phyloP scores from a whole-genome alignment of 2,797 vertebrate genomes.

The Rhabdomys pumilio region DNA sequence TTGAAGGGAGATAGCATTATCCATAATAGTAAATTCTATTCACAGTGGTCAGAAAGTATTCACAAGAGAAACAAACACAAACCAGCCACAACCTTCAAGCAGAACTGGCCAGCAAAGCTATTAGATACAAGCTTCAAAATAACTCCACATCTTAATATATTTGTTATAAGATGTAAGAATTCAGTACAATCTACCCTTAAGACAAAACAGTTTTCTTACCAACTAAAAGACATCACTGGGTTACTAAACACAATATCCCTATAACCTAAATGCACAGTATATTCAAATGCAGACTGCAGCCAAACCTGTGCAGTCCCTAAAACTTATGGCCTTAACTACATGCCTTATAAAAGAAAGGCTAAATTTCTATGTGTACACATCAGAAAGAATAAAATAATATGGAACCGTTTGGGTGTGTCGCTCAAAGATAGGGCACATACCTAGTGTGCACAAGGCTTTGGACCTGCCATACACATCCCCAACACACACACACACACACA shows the following conservation, averaged over 20 bases:
- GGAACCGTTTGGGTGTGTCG: too few relatives aligned
- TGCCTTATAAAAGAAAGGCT: constrained; percentile 33
- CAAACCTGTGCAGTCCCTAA: background rate
- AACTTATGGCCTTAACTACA: constrained; percentile 6
- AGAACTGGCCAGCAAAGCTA: background rate
- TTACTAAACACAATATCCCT: constrained; percentile 3
- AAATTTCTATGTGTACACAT: background rate
- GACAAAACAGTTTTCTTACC: constrained; percentile 6
- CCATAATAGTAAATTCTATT: background rate
- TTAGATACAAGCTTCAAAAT: background rate
- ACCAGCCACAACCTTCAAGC: constrained; percentile 33
- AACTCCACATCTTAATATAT: background rate
- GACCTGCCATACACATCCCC: too few relatives aligned
- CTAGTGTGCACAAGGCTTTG: background rate
- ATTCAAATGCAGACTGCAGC: background rate
- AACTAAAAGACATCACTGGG: background rate
- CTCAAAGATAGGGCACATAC: background rate
- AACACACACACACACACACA: too few relatives aligned
- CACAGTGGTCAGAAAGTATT: constrained; percentile 29
- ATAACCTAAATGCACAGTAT: background rate
- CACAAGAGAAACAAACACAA: constrained; percentile 29
- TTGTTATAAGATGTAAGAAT: background rate
- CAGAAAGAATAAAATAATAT: constrained; percentile 23
- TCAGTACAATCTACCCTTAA: background rate
- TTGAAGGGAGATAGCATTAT: background rate